Evolutionary conservation across 2,113 vertebrate genomes (phyloP).

Genomic region (Pituophis catenifer): DNA sequence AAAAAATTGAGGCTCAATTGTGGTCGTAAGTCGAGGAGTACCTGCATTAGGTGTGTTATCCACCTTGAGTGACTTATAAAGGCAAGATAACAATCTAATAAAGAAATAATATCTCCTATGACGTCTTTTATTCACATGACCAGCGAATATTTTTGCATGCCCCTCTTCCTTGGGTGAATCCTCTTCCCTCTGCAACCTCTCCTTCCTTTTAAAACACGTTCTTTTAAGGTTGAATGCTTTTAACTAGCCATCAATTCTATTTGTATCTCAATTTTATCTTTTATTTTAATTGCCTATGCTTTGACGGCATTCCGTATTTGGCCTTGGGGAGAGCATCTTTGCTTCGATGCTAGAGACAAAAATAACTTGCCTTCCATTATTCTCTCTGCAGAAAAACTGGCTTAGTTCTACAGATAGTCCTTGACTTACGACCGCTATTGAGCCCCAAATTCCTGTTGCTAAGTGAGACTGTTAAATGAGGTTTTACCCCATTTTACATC

Average conservation of each 20-base stretch:
- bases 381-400: not conserved
- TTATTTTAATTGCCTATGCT: not conserved
- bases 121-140: too few relatives aligned
- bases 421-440: too few relatives aligned
- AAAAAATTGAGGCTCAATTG: not conserved
- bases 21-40: too few relatives aligned
- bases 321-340: accelerated
- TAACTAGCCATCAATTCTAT: not conserved
- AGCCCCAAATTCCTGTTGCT: too few relatives aligned
- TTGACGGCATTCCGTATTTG: not conserved
- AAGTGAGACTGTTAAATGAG: too few relatives aligned
- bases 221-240: not conserved
- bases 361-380: accelerated
- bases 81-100: not conserved
- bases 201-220: not conserved
- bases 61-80: not conserved
- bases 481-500: too few relatives aligned
- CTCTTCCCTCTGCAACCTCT: not conserved
- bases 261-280: not conserved
- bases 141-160: not conserved
- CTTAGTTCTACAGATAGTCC: not conserved
- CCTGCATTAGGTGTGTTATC: too few relatives aligned
- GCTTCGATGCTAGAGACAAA: not conserved
- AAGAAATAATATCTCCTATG: too few relatives aligned
- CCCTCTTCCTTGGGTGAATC: not conserved